Percentiles rank a stretch among this genome's conserved stretches.
phyloP scores from a whole-genome alignment of 2,797 vertebrate genomes.

The Prunella strophiata region DNA sequence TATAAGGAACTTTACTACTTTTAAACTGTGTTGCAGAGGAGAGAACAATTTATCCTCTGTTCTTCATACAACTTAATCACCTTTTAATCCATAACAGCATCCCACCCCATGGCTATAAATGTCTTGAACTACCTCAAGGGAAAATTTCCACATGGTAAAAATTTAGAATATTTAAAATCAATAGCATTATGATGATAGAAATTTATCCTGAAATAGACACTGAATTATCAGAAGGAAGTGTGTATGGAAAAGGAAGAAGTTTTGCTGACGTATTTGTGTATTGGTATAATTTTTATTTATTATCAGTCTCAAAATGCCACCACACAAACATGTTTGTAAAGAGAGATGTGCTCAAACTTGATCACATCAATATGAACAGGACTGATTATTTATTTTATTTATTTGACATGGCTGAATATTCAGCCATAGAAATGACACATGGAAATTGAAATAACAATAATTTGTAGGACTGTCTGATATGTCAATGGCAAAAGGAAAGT shows the following conservation, averaged over 20 bases:
- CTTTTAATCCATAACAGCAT: neutral
- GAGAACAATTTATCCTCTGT: neutral
- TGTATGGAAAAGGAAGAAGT: neutral
- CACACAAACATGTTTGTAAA: neutral
- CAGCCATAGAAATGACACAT: neutral
- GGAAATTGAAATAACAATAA: neutral
- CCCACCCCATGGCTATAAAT: neutral
- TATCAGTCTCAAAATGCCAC: neutral
- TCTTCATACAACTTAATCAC: neutral
- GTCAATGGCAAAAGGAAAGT: neutral
- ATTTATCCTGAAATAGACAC: neutral
- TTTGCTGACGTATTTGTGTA: neutral
- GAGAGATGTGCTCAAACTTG: neutral
- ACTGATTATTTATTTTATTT: neutral
- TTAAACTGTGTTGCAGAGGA: neutral
- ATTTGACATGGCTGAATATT: neutral
- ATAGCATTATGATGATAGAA: neutral
- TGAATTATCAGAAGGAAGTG: neutral
- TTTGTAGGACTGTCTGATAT: neutral
- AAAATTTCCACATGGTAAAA: neutral
- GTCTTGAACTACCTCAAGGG: neutral
- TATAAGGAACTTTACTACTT: neutral
- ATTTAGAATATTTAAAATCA: conserved; percentile 1
- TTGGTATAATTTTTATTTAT: neutral
- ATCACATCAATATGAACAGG: neutral